These are phyloP conservation scores for Paramuricea clavata DNA, from an alignment of 92 coral and sea anemone genomes.

Conservation along the genomic window DNA sequence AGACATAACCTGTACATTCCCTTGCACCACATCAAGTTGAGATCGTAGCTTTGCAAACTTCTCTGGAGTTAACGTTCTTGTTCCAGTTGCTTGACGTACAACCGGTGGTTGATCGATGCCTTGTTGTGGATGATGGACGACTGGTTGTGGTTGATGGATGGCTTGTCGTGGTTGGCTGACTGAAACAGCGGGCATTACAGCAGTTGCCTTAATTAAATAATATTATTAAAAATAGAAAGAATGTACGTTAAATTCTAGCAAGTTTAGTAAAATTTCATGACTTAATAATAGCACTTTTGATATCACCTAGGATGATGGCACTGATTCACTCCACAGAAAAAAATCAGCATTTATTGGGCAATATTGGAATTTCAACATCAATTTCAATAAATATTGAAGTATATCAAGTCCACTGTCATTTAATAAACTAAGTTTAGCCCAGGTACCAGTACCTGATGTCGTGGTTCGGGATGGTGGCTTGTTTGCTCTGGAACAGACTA, in stretches of 20 bases:
- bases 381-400: background rate
- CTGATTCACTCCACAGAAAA: too few species aligned
- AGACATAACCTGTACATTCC: constrained; percentile 93
- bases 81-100: constrained; percentile 61
- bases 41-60: constrained; percentile 93
- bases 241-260: too few species aligned
- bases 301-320: too few species aligned
- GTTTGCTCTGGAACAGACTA: constrained; percentile 30
- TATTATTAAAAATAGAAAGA: background rate
- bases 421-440: too few species aligned
- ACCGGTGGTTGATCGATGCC: constrained; percentile 44
- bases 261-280: too few species aligned
- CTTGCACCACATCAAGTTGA: constrained; percentile 94
- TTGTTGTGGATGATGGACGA: constrained; percentile 47
- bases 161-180: constrained; percentile 39
- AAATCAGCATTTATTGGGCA: too few species aligned
- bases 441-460: constrained; percentile 15
- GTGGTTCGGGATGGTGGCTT: background rate
- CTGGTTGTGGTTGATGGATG: constrained; percentile 27
- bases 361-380: background rate
- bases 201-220: constrained; percentile 13
- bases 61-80: constrained; percentile 91
- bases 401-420: too few species aligned
- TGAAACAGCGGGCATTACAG: constrained; percentile 26
- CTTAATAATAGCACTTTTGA: too few species aligned